Base-by-base conservation (phyloP, 2,888 invertebrate species). In the Torymus texanus region DNA sequence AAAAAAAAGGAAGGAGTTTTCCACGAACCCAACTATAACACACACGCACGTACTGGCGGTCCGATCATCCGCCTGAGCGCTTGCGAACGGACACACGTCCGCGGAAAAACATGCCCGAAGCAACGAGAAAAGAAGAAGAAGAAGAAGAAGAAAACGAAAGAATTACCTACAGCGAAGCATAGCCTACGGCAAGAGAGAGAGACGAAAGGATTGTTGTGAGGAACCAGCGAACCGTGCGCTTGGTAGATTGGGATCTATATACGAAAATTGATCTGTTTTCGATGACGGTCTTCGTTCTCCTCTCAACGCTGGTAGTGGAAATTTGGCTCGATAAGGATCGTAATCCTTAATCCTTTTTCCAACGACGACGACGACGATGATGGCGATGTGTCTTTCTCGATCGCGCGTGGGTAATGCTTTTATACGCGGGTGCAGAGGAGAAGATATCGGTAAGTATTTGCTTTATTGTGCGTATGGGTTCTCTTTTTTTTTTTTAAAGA, bases 171-270 rank as follows among this genome's bases (percentile, higher is more conserved):
- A 29, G 29, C 29, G 29, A 29, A 29, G 29, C 5, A 29, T 1
- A 3, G 4, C 29, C 29, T 3, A 3, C 29, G 29, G 29, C 29
- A 29, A 29, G 29, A 29, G 29, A 21, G 21, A 21, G 18, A 41
- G 77, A 59, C 72, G 77, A 78, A 78, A 78, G 77, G 77, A 78
- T 78, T 78, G 77, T 59, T 72, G 77, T 66, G 21, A 41, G 41
- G 59, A 41, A 29, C 61, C 72, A 61, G 18, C 59, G 65, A 72
- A 61, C 77, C 77, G n/a, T 24, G 11, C 51, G 51, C 21, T 2
- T 2, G 4, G 13, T 55, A 76, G 76, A 76, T 76, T 63, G 21
- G 29, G 56, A 76, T 76, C 76, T 70, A 56, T 16, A 16, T 24
- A 13, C 16, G 59, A 65, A 78, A 70, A 75, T 75, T 59, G 68